Evolutionary conservation across 2,888 invertebrate species (phyloP), one percentile per base, ranked within the genome.

Genomic region (Cepaea hortensis): DNA sequence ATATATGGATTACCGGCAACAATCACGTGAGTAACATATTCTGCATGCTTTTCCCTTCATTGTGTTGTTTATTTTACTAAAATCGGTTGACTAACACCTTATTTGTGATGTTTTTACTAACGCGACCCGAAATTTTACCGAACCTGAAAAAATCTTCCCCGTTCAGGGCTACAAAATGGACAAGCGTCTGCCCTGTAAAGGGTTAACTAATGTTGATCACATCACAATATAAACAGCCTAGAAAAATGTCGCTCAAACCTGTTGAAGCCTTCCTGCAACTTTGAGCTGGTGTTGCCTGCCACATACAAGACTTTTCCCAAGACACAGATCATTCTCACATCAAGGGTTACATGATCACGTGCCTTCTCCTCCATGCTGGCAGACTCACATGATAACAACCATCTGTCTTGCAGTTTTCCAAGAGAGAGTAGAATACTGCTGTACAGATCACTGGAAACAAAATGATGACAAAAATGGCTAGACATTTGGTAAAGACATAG

Each of bases 271-370:
- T 83, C 61, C 73, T 76, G 84, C 50, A 48, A 35, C 46, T 61
- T 20, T 23, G 85, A 85, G 35, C 85, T 80, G 35, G 86, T 84
- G 46, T 85, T 80, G 23, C 88, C 90, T 61, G 93, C 93, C 13
- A 92, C 90, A 87, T 89, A 89, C 20, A 94, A 88, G 9, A 91
- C 92, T 62, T 91, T 89, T 86, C 93, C 93, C 20, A 94, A 85
- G 9, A 92, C 90, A 6, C 91, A 90, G 5, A 94, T 87, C n/a
- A 96, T 93, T 2, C 96, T 95, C 72, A 96, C 95, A 50, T 95
- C 95, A 73, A 75, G 61, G 4, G 20, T 65, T 6, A 13, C 15
- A 13, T 20, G 46, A n/a, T 23, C 70, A 50, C 1, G 23, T 61
- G 48, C 13, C 15, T 11, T 13, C 50, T 50, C 15, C 18, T 70